Conservation (phyloP, 2,797 vertebrate species). For the Acipenser transmontanus region DNA sequence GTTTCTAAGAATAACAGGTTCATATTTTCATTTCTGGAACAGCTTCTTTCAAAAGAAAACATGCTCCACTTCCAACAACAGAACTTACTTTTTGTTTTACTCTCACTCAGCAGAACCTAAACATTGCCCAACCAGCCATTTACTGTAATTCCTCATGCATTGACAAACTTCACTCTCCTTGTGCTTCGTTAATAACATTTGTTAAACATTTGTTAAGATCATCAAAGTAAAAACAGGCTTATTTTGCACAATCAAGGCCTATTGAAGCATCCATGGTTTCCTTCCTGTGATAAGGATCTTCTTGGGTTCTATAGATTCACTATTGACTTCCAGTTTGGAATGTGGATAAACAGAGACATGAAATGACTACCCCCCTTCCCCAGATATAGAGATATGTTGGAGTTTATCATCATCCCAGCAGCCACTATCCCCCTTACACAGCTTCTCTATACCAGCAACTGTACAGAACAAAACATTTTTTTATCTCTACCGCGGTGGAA, state of each 20-base stretch:
- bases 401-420: conserved; percentile 16
- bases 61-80: no score
- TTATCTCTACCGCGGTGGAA: neutral
- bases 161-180: neutral
- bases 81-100: no score
- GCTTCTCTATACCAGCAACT: neutral
- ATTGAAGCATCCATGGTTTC: conserved; percentile 37
- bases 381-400: conserved; percentile 30
- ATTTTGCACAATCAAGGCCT: conserved; percentile 36
- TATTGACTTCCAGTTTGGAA: conserved; percentile 25
- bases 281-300: conserved; percentile 43
- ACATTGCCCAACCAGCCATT: neutral
- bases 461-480: neutral
- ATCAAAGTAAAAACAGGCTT: conserved; percentile 22
- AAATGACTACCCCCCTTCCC: conserved; percentile 1
- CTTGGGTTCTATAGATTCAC: conserved; percentile 22
- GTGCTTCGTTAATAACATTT: conserved; percentile 4
- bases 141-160: neutral
- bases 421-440: neutral
- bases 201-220: conserved; percentile 6
- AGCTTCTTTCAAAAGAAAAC: no score
- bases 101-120: neutral
- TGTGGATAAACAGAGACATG: conserved; percentile 14
- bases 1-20: no score
- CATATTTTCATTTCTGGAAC: no score